Percentiles rank a stretch among this genome's conserved stretches.
These are phyloP conservation scores for Sminthurides aquaticus DNA, from an alignment of 2,888 invertebrate species.

Conservation along the genomic window DNA sequence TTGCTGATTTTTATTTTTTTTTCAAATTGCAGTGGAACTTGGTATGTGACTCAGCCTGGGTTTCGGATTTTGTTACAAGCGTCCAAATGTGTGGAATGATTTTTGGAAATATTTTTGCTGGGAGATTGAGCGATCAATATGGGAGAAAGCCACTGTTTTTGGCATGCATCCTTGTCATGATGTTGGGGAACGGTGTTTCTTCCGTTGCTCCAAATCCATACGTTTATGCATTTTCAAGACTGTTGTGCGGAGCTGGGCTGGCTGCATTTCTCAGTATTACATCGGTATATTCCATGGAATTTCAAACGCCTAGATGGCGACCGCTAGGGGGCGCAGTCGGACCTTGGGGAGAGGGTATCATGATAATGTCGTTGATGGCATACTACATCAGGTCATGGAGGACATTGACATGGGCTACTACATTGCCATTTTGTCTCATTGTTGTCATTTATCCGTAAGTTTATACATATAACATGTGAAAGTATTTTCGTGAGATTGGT, in stretches of 20 bases:
- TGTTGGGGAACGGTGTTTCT: conserved; percentile 26
- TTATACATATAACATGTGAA: too few species aligned
- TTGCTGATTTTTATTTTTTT: too few species aligned
- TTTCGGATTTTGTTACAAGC: conserved; percentile 32
- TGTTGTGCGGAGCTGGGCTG: conserved; percentile 35
- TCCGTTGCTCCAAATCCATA: conserved; percentile 32
- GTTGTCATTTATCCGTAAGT: conserved; percentile 30
- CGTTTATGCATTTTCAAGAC: conserved; percentile 28
- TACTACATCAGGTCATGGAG: conserved; percentile 38
- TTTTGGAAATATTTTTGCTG: conserved; percentile 35
- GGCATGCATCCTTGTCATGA: conserved; percentile 31
- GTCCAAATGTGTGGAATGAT: conserved; percentile 41
- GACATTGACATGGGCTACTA: conserved; percentile 29
- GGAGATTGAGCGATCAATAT: conserved; percentile 39
- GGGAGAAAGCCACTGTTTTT: conserved; percentile 36
- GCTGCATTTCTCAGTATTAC: conserved; percentile 35
- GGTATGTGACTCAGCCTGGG: conserved; percentile 35
- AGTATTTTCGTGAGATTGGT: too few species aligned
- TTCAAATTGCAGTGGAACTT: conserved; percentile 36
- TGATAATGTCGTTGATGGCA: conserved; percentile 32
- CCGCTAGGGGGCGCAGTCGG: conserved; percentile 33
- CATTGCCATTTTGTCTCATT: conserved; percentile 33
- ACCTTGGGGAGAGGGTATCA: conserved; percentile 38
- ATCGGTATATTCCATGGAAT: conserved; percentile 39
- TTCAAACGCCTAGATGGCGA: conserved; percentile 36